Evolutionary conservation across 2,888 invertebrate species (phyloP).

Genomic region (Proisotoma minuta): DNA sequence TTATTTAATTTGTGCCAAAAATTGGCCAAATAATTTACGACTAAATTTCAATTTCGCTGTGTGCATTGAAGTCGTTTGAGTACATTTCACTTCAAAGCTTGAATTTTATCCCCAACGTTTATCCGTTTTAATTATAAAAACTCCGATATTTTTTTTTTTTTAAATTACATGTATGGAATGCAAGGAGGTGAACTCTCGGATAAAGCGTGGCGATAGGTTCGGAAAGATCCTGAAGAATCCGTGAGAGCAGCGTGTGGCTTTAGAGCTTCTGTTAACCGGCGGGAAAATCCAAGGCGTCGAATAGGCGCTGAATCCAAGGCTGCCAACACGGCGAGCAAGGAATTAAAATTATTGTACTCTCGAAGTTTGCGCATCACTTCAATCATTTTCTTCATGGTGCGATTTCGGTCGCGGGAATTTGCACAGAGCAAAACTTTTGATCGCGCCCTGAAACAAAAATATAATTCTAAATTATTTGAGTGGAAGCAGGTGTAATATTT

Average conservation of each 20-base stretch:
- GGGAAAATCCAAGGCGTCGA: conserved; percentile 86
- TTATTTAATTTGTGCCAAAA: no score
- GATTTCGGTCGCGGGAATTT: conserved; percentile 92
- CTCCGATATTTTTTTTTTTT: no score
- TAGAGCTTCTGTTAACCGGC: conserved; percentile 82
- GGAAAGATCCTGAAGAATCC: conserved; percentile 95
- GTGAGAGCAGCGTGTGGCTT: conserved; percentile 93
- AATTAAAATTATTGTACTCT: conserved; percentile 97
- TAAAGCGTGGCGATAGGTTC: conserved; percentile 90
- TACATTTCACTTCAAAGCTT: no score
- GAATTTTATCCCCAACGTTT: no score
- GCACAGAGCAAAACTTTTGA: conserved; percentile 85
- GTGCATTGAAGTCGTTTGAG: no score
- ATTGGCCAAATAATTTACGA: no score
- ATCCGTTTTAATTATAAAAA: no score
- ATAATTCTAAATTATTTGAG: not conserved
- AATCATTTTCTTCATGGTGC: conserved; percentile 88
- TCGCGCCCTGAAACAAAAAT: conserved; percentile 61
- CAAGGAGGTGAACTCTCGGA: conserved; percentile 95
- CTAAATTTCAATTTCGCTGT: no score
- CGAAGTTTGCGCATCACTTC: conserved; percentile 97
- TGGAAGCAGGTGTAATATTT: not conserved
- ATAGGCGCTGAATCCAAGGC: conserved; percentile 95
- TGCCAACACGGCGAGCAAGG: conserved; percentile 90
- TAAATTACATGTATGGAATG: conserved; percentile 98